Percentiles rank a stretch among this genome's conserved stretches.
Evolutionary conservation across 2,113 vertebrate genomes (phyloP).

Genomic region (Ariopsis seemanni): DNA sequence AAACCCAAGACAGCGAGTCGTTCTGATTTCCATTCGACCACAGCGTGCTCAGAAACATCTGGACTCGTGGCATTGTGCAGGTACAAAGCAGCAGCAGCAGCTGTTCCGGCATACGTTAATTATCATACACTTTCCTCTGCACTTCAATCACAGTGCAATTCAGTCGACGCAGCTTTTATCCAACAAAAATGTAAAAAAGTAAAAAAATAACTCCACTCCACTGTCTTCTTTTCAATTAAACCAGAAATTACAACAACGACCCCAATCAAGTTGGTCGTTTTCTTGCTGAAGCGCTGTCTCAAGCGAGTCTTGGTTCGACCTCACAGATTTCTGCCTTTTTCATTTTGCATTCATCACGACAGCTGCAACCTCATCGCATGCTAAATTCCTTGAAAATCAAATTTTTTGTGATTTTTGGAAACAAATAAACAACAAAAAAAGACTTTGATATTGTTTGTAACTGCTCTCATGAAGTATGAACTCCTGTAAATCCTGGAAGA

Average conservation of each 20-base stretch:
- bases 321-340: neutral
- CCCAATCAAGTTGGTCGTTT: neutral
- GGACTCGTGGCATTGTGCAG: conserved; percentile 32
- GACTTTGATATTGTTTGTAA: too few species aligned
- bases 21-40: neutral
- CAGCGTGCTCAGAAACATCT: conserved; percentile 50
- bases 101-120: conserved; percentile 48
- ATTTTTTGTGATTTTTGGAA: too few species aligned
- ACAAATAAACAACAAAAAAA: neutral
- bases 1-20: neutral
- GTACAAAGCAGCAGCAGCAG: conserved; percentile 29
- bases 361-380: neutral
- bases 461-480: too few species aligned
- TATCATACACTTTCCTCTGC: conserved; percentile 37
- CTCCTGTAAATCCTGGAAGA: neutral
- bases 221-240: neutral
- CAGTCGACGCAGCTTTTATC: neutral
- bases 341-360: neutral
- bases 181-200: neutral
- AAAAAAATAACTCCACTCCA: neutral
- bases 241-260: neutral
- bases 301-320: neutral
- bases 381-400: neutral
- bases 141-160: conserved; percentile 36
- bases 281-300: neutral